Evolutionary conservation across 2,888 invertebrate species (phyloP).

Genomic region (Ariolimax columbianus): DNA sequence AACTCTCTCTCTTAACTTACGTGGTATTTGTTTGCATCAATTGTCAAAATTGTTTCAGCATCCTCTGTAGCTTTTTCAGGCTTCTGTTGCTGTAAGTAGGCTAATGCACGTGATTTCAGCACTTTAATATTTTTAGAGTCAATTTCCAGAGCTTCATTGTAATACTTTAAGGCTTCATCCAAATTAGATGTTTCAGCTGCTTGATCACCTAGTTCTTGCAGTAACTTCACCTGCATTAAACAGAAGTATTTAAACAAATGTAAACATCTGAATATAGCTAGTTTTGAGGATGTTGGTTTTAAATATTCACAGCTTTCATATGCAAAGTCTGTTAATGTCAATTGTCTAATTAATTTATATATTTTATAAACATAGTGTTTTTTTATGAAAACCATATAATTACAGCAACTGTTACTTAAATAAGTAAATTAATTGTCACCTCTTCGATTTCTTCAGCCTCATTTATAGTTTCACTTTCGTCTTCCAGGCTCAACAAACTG

Average conservation of each 20-base stretch:
- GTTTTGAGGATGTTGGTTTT: neutral
- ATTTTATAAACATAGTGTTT: too few relatives aligned
- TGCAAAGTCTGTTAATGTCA: too few relatives aligned
- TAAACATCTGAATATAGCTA: neutral
- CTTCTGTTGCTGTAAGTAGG: slow-evolving; percentile 70
- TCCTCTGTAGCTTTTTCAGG: slow-evolving; percentile 68
- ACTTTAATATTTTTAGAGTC: slow-evolving; percentile 71
- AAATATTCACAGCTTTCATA: neutral
- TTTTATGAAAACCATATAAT: neutral
- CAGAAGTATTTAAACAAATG: slow-evolving; percentile 8
- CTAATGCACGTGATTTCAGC: slow-evolving; percentile 68
- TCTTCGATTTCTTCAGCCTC: slow-evolving; percentile 74
- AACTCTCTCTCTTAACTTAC: slow-evolving; percentile 52
- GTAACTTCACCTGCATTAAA: slow-evolving; percentile 65
- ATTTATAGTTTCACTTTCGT: slow-evolving; percentile 71
- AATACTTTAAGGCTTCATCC: slow-evolving; percentile 67
- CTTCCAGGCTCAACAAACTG: slow-evolving; percentile 69
- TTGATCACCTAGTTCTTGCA: slow-evolving; percentile 67
- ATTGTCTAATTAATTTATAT: too few relatives aligned
- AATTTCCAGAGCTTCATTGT: slow-evolving; percentile 75
- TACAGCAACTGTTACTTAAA: neutral
- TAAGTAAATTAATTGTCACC: slow-evolving; percentile 54
- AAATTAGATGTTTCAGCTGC: slow-evolving; percentile 67
- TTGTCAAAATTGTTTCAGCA: slow-evolving; percentile 64
- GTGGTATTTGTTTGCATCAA: slow-evolving; percentile 66